Evolutionary conservation across 2,113 vertebrate species (phyloP).

Genomic region (Setophaga coronata): DNA sequence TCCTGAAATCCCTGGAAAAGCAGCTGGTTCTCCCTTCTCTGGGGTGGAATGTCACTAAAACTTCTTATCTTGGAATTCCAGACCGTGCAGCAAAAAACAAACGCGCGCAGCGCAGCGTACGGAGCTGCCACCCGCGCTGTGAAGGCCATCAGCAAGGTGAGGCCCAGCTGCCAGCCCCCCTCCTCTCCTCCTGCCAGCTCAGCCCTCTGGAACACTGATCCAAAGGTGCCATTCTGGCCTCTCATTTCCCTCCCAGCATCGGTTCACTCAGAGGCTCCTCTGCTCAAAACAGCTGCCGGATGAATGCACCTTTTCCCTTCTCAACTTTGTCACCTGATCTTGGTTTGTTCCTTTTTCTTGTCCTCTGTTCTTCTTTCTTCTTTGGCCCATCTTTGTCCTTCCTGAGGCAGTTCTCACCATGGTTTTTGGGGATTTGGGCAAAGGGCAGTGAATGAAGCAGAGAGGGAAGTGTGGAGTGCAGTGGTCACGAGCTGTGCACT

Average conservation of each 20-base stretch:
- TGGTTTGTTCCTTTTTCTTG: neutral
- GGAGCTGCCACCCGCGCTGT: constrained; percentile 83
- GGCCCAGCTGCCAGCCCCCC: neutral
- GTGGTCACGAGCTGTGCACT: accelerated
- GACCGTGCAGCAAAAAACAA: constrained; percentile 92
- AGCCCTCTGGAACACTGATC: neutral
- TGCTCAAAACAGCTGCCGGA: neutral
- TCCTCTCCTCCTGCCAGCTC: neutral
- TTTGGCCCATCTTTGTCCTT: neutral
- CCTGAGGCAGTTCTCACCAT: accelerated
- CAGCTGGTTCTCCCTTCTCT: accelerated
- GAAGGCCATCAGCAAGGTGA: constrained; percentile 93
- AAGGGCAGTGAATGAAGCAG: neutral
- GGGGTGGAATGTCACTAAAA: neutral
- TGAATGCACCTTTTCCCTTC: neutral
- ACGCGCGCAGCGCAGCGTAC: constrained; percentile 66
- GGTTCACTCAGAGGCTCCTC: neutral
- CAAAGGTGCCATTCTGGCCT: accelerated
- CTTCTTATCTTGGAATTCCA: constrained; percentile 41
- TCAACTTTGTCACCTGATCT: neutral
- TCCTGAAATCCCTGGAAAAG: neutral
- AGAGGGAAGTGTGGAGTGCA: neutral
- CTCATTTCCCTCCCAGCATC: accelerated
- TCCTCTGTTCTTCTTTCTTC: neutral
- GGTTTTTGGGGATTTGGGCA: neutral